Base-by-base conservation (phyloP, 2,797 vertebrate genomes). In the Spheniscus humboldti region DNA sequence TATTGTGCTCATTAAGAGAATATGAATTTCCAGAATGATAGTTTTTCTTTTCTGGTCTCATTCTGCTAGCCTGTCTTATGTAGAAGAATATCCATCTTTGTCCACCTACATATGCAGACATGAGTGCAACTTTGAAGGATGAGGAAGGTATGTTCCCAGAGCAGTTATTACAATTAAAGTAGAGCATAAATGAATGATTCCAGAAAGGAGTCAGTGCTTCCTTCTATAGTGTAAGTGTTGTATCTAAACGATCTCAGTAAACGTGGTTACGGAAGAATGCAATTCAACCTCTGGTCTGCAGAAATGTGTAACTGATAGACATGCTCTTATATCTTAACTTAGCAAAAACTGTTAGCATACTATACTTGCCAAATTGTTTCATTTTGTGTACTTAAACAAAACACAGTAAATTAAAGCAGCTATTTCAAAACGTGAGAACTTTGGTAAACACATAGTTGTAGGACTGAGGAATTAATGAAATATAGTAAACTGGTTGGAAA, bases 61-160 rank as follows among this genome's bases (percentile, higher is more conserved):
- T 80, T 79, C 64, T 63, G 18, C 23, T 48, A 41, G 4, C 1
- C 0, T 19, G 4, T 63, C 13, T 72, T 60, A 33, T 5, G 28
- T 18, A 56, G 19, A 59, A 75, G 15, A 57, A 35, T 18, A 60
- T 10, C 0, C 0, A 39, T 39, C 23, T 80, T 76, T 2, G 0
- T 2, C 2, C 22, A 74, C 3, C 12, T 82, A 22, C 11, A 3
- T 12, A 18, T 35, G 55, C 23, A 78, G 69, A 52, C 2, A 1
- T 13, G 10, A 90, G 23, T 23, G 22, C 9, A 68, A 7, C 31
- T 67, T 30, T 73, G 27, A 66, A 68, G 37, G 33, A 41, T 13
- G 15, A 82, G 14, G 37, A 39, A 11, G 6, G 11, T 37, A 52
- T 25, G 24, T 50, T 88, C 53, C 45, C 57, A 41, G 41, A 88